Conservation (phyloP, 2,797 vertebrate species). For the Artibeus jamaicensis region DNA sequence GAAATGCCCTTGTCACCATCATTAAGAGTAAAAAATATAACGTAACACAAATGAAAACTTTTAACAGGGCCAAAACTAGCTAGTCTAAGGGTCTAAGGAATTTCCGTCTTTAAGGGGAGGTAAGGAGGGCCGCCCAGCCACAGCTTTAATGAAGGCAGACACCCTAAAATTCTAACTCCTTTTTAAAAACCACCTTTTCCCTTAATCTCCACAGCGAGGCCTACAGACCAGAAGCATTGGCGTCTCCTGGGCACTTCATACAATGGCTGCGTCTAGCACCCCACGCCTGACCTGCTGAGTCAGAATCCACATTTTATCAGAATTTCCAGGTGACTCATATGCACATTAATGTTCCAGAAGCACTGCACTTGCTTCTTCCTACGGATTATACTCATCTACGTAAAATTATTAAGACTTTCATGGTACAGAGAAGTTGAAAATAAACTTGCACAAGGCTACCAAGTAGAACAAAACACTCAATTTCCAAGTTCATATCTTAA, state of each 20-base stretch:
- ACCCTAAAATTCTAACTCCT: neutral
- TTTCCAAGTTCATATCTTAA: constrained; percentile 8
- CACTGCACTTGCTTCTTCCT: neutral
- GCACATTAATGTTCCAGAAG: neutral
- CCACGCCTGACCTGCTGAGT: neutral
- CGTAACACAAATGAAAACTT: neutral
- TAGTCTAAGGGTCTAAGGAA: neutral
- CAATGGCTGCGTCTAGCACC: neutral
- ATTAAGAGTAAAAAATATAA: neutral
- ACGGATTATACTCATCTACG: neutral
- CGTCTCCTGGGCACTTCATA: neutral
- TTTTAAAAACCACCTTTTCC: neutral
- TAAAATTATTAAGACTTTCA: neutral
- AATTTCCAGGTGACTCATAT: neutral
- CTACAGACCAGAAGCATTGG: neutral
- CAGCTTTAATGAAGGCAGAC: neutral
- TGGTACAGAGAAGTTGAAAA: neutral
- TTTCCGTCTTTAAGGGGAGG: neutral
- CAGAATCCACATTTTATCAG: neutral
- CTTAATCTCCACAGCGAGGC: neutral
- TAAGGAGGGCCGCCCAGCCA: neutral
- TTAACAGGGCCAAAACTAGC: neutral
- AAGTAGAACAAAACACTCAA: neutral
- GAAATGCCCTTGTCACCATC: neutral
- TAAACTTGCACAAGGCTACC: neutral